These are phyloP conservation scores for Lasiurus borealis DNA, from an alignment of 2,113 vertebrate genomes.

Conservation along the genomic window DNA sequence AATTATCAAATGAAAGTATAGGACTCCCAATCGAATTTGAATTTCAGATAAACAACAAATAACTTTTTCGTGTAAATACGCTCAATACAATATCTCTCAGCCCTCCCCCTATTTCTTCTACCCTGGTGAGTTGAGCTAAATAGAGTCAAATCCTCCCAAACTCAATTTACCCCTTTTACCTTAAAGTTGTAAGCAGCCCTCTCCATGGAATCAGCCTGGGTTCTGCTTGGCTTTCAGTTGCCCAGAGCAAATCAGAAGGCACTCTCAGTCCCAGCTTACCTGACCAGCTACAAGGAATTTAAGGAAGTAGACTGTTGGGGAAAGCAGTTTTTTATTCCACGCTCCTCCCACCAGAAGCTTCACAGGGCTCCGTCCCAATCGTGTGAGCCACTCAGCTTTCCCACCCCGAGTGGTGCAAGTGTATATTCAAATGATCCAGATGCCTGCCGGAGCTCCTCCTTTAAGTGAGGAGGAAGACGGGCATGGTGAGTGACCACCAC, in stretches of 20 bases:
- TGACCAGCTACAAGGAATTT: constrained; percentile 78
- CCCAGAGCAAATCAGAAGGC: constrained; percentile 48
- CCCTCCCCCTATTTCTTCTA: neutral
- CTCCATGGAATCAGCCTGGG: neutral
- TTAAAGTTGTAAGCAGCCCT: constrained; percentile 48
- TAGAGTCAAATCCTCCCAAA: constrained; percentile 57
- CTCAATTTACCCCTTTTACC: constrained; percentile 36
- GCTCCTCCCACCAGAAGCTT: constrained; percentile 78
- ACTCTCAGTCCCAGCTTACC: constrained; percentile 71
- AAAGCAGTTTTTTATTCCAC: constrained; percentile 69
- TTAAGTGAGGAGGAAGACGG: constrained; percentile 8
- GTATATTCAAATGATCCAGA: constrained; percentile 33
- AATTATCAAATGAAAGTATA: constrained; percentile 55
- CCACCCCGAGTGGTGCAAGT: constrained; percentile 59
- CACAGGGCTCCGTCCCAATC: constrained; percentile 53
- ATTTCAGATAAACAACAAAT: neutral
- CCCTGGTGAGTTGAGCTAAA: constrained; percentile 24
- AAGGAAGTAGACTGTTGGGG: constrained; percentile 75
- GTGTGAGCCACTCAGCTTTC: constrained; percentile 55
- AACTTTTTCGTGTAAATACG: neutral
- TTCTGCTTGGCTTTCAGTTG: constrained; percentile 17
- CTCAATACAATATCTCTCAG: neutral
- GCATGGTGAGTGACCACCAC: neutral
- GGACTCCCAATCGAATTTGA: neutral
- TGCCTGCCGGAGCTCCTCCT: constrained; percentile 64